Evolutionary conservation across 92 coral and sea anemone species (phyloP).

Genomic region (Palythoa grandiflora): DNA sequence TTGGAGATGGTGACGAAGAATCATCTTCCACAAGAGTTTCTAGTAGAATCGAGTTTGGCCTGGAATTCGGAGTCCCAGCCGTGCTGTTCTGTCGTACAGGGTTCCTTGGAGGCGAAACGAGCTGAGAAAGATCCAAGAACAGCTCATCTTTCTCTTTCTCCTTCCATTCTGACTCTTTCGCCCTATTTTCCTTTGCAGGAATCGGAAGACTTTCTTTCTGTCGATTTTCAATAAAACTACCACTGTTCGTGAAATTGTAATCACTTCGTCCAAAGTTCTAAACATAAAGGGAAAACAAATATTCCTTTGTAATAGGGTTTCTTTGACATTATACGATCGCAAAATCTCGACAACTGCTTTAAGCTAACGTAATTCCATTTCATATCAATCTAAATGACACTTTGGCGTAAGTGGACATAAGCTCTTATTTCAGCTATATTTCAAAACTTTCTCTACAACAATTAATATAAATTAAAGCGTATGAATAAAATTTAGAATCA

Average conservation of each 20-base stretch:
- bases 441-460: no score
- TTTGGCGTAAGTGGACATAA: no score
- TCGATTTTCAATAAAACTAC: constrained; percentile 81
- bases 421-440: no score
- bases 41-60: constrained; percentile 79
- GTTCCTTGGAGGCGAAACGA: constrained; percentile 60
- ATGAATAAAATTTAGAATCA: no score
- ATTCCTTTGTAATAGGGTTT: neutral
- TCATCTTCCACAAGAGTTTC: constrained; percentile 82
- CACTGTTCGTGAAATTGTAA: constrained; percentile 5
- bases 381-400: no score
- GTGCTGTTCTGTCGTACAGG: constrained; percentile 32
- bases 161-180: constrained; percentile 57
- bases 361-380: no score
- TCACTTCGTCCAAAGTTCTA: constrained; percentile 61
- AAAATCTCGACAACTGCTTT: no score
- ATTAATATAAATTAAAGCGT: no score
- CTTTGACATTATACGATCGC: neutral
- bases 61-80: constrained; percentile 75
- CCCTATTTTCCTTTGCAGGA: constrained; percentile 2
- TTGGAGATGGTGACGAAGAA: constrained; percentile 75
- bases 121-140: constrained; percentile 60
- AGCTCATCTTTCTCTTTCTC: constrained; percentile 68
- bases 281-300: neutral
- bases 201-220: constrained; percentile 39